Evolutionary conservation across 2,797 vertebrate genomes (phyloP).

Genomic region (Novumbra hubbsi): DNA sequence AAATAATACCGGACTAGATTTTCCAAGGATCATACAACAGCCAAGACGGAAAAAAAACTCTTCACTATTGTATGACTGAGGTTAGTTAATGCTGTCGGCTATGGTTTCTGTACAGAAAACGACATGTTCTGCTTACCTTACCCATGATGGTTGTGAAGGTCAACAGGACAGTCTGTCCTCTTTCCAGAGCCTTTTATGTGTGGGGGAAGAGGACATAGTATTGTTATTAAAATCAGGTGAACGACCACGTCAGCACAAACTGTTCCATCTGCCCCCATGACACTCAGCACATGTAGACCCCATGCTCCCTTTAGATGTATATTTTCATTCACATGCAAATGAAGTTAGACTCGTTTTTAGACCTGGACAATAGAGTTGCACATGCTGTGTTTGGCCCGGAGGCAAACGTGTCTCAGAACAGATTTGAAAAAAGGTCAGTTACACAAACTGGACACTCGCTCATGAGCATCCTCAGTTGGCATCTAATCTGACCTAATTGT

Average conservation of each 20-base stretch:
- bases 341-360: slow-evolving; percentile 3
- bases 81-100: background rate
- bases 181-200: slow-evolving; percentile 31
- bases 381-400: slow-evolving; percentile 16
- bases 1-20: background rate
- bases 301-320: slow-evolving; percentile 19
- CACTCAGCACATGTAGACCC: slow-evolving; percentile 11
- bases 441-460: background rate
- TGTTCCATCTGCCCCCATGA: slow-evolving; percentile 15
- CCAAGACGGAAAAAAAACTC: background rate
- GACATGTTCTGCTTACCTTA: slow-evolving; percentile 32
- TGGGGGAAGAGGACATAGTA: slow-evolving; percentile 13
- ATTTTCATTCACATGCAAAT: slow-evolving; percentile 30
- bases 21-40: background rate
- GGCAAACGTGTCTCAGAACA: background rate
- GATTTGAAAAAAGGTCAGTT: background rate
- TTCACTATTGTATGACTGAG: background rate
- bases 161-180: slow-evolving; percentile 22
- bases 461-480: background rate
- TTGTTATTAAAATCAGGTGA: slow-evolving; percentile 33
- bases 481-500: background rate
- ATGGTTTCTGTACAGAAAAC: background rate
- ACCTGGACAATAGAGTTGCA: slow-evolving; percentile 25
- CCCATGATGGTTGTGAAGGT: slow-evolving; percentile 25
- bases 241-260: slow-evolving; percentile 30